Evolutionary conservation across 2,797 vertebrate genomes (phyloP).

Genomic region (Sparidentex hasta): DNA sequence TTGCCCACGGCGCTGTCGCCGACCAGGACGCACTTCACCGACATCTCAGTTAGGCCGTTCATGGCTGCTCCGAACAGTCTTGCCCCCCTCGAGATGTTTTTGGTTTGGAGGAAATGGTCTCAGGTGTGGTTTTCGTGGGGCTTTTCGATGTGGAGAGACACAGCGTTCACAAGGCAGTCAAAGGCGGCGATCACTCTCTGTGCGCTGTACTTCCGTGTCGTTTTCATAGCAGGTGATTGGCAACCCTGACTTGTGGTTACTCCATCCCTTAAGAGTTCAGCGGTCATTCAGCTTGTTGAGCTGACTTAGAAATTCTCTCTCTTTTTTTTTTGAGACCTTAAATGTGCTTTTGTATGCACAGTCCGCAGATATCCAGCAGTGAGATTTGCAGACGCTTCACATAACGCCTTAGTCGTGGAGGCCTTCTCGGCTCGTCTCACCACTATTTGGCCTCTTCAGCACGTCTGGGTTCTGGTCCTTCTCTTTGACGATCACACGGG

Average conservation of each 20-base stretch:
- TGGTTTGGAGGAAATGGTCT: neutral
- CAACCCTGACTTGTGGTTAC: conserved; percentile 1
- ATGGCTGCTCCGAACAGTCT: conserved; percentile 46
- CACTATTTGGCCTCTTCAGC: conserved; percentile 18
- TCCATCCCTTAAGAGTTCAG: conserved; percentile 17
- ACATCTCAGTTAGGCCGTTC: conserved; percentile 82
- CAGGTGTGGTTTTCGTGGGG: neutral
- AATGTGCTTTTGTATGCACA: neutral
- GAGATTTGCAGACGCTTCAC: conserved; percentile 8
- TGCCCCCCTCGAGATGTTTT: neutral
- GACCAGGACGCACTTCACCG: conserved; percentile 96
- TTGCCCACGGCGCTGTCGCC: conserved; percentile 96
- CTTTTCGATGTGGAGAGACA: neutral
- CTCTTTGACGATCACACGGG: conserved; percentile 7
- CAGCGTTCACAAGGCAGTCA: neutral
- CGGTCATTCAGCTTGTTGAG: conserved; percentile 8
- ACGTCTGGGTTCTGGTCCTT: conserved; percentile 22
- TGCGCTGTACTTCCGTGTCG: conserved; percentile 8
- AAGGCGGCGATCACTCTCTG: neutral
- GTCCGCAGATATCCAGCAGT: conserved; percentile 8
- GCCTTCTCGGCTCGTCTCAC: conserved; percentile 11
- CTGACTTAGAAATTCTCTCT: neutral
- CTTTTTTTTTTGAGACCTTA: neutral
- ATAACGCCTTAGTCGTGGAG: conserved; percentile 10
- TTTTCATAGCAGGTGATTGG: conserved; percentile 24